phyloP scores from a whole-genome alignment of 2,888 invertebrate genomes.

The Chaitophorus viminalis region DNA sequence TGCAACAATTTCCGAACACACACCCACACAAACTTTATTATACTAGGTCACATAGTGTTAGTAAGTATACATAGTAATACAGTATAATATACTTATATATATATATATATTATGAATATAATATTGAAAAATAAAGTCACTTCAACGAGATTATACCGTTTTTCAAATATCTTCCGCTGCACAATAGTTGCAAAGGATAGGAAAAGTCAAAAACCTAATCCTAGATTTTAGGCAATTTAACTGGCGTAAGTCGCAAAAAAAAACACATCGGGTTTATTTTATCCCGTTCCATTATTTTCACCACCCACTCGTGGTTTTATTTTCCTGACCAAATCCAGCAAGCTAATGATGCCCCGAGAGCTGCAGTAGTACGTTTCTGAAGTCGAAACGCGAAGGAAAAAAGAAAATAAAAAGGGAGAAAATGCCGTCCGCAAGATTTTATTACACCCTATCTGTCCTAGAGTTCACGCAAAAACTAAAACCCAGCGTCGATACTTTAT shows the following conservation, averaged over 20 bases:
- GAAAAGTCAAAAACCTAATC: constrained; percentile 20
- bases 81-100: no score
- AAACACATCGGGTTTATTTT: background rate
- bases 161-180: background rate
- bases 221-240: constrained; percentile 10
- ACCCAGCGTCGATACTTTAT: background rate
- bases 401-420: background rate
- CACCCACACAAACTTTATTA: no score
- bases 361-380: background rate
- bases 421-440: background rate
- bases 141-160: background rate
- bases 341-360: constrained; percentile 1
- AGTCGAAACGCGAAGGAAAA: background rate
- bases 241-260: background rate
- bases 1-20: no score
- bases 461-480: background rate
- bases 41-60: no score
- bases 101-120: background rate
- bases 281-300: constrained; percentile 18
- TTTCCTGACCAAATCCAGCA: background rate
- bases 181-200: background rate
- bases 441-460: background rate
- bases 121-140: background rate
- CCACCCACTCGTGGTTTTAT: background rate
- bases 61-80: no score